Evolutionary conservation across 64 coral and sea anemone genomes (phyloP).

Genomic region (Stichodactyla helianthus): DNA sequence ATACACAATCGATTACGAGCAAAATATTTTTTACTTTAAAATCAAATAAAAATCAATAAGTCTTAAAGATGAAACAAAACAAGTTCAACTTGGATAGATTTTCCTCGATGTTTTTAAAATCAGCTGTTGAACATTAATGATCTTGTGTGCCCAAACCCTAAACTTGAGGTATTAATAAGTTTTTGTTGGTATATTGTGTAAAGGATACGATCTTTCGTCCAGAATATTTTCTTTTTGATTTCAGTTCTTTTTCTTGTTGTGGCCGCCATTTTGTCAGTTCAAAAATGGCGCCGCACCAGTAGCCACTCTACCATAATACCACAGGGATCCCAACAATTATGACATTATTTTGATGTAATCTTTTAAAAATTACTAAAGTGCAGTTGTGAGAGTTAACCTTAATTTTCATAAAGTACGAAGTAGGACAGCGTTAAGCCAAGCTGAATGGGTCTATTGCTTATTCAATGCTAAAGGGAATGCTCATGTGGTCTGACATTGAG

Average conservation of each 20-base stretch:
- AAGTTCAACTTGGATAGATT: not conserved
- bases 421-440: too few species aligned
- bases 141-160: not conserved
- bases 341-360: not conserved
- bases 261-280: constrained; percentile 45
- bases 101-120: not conserved
- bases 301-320: not conserved
- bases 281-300: not conserved
- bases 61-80: not conserved
- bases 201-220: constrained; percentile 59
- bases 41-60: too few species aligned
- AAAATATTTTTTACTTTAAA: too few species aligned
- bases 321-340: not conserved
- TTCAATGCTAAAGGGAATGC: too few species aligned
- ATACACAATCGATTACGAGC: too few species aligned
- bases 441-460: too few species aligned
- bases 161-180: not conserved
- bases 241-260: not conserved
- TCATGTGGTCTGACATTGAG: too few species aligned
- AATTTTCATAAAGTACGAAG: too few species aligned
- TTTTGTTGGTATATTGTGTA: not conserved
- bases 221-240: constrained; percentile 44
- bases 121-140: not conserved
- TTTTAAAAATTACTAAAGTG: too few species aligned
- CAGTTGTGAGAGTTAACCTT: too few species aligned